Base-by-base conservation (phyloP, 1,140 invertebrate genomes). In the Sinonovacula constricta region DNA sequence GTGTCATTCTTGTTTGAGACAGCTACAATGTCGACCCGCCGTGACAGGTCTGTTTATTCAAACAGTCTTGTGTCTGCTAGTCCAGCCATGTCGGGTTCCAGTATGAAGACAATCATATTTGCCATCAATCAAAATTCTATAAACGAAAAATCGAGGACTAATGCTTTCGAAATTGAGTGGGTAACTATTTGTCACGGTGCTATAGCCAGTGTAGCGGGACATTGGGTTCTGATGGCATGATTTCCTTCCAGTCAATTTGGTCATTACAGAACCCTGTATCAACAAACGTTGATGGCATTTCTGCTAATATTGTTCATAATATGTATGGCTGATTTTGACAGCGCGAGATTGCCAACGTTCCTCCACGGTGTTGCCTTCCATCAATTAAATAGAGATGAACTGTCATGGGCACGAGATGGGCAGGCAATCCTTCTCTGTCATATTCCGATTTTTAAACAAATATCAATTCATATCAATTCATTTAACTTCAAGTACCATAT, bases 121-220 rank as follows among this genome's bases (percentile, higher is more conserved):
- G 22, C n/a, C 39, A 70, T 70, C 68, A 70, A 70, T 70, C 68
- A 59, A 22, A 33, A 56, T 28, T 15, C 36, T 59, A 39, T 30
- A 36, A 56, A 59, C 59, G 56, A 70, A 45, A 70, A 70, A 36
- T n/a, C n/a, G n/a, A 24, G 34, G 33, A 56, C 68, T 70, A 70
- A 70, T 70, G 68, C 31, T 70, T 70, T 70, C 68, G 59, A 70
- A 70, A 70, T 70, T 70, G 68, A 56, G 68, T 70, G 68, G 68
- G 68, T 56, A 70, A 70, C 30, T 28, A 39, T 59, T 59, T 70
- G 68, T 36, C 39, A 70, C 54, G 68, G 53, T 70, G 45, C 45
- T 28, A n/a, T 28, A n/a, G 68, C 22, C 53, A 57, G 59, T 74
- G 56, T 62, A 60, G 36, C 70, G 70, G 33, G 45, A 53, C 57